Percentiles rank a stretch among this genome's conserved stretches.
Evolutionary conservation across 2,888 invertebrate species (phyloP).

Genomic region (Clivina fossor): DNA sequence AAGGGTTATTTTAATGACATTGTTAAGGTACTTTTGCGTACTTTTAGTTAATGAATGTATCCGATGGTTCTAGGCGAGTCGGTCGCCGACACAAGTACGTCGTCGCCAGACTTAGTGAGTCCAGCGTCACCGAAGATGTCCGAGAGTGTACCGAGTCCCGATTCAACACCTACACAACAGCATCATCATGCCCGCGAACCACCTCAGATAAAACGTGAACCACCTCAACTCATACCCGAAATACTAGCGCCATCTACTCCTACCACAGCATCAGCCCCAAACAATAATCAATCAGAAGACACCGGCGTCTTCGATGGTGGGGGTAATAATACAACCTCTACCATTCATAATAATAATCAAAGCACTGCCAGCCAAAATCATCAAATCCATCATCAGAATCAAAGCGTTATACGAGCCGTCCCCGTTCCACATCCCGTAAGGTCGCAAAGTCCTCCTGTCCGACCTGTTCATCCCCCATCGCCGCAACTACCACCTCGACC

Average conservation of each 20-base stretch:
- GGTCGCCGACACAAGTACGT: conserved; percentile 90
- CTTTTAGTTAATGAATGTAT: conserved; percentile 54
- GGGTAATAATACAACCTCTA: conserved; percentile 48
- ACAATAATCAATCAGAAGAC: conserved; percentile 54
- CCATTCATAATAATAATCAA: conserved; percentile 41
- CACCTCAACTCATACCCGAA: conserved; percentile 39
- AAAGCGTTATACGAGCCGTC: conserved; percentile 50
- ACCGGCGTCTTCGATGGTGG: conserved; percentile 60
- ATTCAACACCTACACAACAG: conserved; percentile 61
- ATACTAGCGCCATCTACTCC: conserved; percentile 40
- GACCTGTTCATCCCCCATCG: conserved; percentile 49
- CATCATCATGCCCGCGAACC: conserved; percentile 56
- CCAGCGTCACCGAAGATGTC: conserved; percentile 82
- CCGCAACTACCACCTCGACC: conserved; percentile 50
- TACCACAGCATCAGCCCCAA: conserved; percentile 36
- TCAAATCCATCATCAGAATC: conserved; percentile 49
- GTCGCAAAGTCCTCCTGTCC: conserved; percentile 51
- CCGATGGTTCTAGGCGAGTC: conserved; percentile 79
- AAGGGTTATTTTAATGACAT: no score
- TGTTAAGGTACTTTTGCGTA: no score
- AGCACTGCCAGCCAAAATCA: conserved; percentile 38
- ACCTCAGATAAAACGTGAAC: conserved; percentile 30
- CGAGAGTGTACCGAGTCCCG: conserved; percentile 61
- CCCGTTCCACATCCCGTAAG: conserved; percentile 45
- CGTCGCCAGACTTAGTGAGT: conserved; percentile 83